phyloP scores from a whole-genome alignment of 2,113 vertebrate species.

The Pituophis catenifer region DNA sequence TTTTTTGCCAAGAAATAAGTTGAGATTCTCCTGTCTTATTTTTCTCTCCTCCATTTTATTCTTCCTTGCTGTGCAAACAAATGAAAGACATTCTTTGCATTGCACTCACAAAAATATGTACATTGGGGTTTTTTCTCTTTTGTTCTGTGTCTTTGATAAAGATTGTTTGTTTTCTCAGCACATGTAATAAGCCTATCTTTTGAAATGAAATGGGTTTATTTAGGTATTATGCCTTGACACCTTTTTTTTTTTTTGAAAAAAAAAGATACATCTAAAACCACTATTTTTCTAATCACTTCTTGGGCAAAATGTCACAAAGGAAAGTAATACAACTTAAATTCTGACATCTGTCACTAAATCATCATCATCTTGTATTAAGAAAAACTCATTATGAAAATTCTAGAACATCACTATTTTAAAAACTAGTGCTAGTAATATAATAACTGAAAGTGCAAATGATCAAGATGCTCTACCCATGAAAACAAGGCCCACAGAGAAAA shows the following conservation, averaged over 20 bases:
- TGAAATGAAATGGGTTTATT: background rate
- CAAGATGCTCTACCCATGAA: background rate
- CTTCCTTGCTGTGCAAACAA: constrained; percentile 11
- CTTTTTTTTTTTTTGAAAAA: background rate
- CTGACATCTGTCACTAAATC: background rate
- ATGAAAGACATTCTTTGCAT: background rate
- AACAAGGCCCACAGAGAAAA: background rate
- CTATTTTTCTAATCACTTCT: background rate
- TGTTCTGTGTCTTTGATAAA: background rate
- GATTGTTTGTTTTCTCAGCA: background rate
- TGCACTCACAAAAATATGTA: background rate
- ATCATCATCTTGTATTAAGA: background rate
- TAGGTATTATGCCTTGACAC: background rate
- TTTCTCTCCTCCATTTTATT: rapidly evolving
- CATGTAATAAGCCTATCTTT: background rate
- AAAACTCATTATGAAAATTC: background rate
- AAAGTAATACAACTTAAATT: background rate
- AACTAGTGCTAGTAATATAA: background rate
- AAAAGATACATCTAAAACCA: background rate
- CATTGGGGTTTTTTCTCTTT: background rate
- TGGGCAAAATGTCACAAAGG: background rate
- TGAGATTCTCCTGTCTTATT: constrained; percentile 17
- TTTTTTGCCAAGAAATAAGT: constrained; percentile 19
- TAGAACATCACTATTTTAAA: background rate
- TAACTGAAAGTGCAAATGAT: background rate